These are phyloP conservation scores for Meriones unguiculatus DNA, from an alignment of 2,113 vertebrate genomes.

Conservation along the genomic window DNA sequence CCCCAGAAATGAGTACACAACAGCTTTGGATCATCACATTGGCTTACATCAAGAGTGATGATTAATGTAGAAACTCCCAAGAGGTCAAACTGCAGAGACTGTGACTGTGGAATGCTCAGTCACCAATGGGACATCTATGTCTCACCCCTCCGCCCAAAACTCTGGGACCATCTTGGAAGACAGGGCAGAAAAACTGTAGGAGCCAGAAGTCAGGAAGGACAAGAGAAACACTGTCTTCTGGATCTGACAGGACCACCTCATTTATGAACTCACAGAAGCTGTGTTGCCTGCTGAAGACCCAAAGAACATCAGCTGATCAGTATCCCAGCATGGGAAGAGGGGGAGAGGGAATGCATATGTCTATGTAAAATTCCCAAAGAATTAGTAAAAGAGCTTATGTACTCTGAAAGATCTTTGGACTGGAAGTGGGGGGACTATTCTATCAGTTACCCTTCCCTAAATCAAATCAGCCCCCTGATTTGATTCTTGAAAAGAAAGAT, in stretches of 20 bases:
- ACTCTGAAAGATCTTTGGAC: neutral
- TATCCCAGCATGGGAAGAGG: neutral
- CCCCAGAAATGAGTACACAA: neutral
- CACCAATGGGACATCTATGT: neutral
- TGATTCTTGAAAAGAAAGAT: neutral
- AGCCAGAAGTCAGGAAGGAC: neutral
- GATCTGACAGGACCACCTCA: no score
- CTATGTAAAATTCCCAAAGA: neutral
- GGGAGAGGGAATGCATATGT: neutral
- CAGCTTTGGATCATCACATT: neutral
- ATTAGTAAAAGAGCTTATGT: neutral
- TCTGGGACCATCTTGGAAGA: neutral
- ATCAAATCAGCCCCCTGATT: neutral
- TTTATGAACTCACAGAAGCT: neutral
- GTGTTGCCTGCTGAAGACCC: neutral
- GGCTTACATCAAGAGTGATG: neutral
- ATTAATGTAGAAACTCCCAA: neutral
- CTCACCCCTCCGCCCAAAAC: neutral
- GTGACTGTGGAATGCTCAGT: no score
- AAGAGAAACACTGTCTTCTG: neutral
- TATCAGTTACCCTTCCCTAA: neutral
- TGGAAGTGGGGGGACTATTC: neutral
- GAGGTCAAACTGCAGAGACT: neutral
- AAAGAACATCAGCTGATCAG: neutral
- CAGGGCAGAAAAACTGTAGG: neutral